Base-by-base conservation (phyloP, 2,113 vertebrate genomes). In the Hyla sarda region DNA sequence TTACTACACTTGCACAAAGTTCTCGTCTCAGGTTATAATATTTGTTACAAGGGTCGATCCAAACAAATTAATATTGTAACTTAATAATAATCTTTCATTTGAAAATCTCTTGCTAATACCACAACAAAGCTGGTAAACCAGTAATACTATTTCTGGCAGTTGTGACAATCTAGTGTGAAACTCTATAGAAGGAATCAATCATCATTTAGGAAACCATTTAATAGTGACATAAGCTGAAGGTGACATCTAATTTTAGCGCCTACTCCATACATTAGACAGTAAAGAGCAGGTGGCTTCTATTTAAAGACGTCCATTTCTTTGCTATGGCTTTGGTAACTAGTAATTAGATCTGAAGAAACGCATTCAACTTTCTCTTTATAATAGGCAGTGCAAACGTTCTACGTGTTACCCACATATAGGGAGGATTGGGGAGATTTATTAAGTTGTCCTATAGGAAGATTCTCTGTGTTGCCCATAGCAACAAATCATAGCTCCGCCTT, bases 211-310 rank as follows among this genome's bases (percentile, higher is more conserved):
- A 48, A 71, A 75, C 56, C 25, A 74, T 58, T 58, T 58, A 23
- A 83, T 21, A 21, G 25, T 65, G 80, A 69, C 60, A 83, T 19
- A 58, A 2, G n/a, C 34, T 58, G 69, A 84, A 84, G 82, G 82
- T 75, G 71, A 62, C 17, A 10, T 25, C 71, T 84, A 74, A 84
- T 85, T 78, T 77, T 78, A 85, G 83, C 11, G 28, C 50, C 54
- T 17, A 5, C 30, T 74, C 69, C 21, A 58, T 58, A 83, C 28
- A 28, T 72, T 60, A 25, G 13, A 78, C 58, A 52, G 41, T 25
- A 56, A 50, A 47, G 4, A 77, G 45, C 83, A 75, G 28, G 58
- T 85, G 60, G 56, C 30, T n/a, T 67, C 83, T 85, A 85, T 85
- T 78, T 76, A 50, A 32, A 58, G 45, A 30, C 30, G 76, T 12